Percentiles rank a stretch among this genome's conserved stretches.
phyloP scores from a whole-genome alignment of 1,140 invertebrate genomes.

The Diachasma alloeum region DNA sequence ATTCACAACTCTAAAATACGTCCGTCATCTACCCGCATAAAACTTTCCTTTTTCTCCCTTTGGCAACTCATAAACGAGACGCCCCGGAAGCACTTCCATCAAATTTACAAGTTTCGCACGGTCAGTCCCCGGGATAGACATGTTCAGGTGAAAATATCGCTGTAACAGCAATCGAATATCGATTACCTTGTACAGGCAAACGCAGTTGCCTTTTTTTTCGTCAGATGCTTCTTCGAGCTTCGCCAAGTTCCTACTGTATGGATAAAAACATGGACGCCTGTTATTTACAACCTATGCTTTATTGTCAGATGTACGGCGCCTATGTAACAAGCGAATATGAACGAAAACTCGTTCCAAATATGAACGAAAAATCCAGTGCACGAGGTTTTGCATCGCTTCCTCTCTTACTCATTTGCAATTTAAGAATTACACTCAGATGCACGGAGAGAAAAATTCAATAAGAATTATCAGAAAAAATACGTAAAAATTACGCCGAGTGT shows the following conservation, averaged over 20 bases:
- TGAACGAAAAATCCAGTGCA: background rate
- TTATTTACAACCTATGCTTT: background rate
- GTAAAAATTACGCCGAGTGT: too few relatives aligned
- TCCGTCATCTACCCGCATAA: background rate
- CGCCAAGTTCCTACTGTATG: background rate
- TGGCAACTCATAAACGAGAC: background rate
- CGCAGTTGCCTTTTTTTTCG: background rate
- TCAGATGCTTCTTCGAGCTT: background rate
- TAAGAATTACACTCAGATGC: background rate
- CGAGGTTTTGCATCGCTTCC: background rate
- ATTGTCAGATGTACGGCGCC: background rate
- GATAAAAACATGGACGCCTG: background rate
- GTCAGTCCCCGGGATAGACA: background rate
- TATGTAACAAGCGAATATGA: background rate
- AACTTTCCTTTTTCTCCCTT: background rate
- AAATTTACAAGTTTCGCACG: background rate
- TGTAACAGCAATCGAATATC: background rate
- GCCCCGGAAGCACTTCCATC: background rate
- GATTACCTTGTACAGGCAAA: background rate
- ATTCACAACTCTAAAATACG: background rate
- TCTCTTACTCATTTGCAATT: background rate
- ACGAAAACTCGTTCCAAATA: background rate
- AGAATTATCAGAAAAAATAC: too few relatives aligned
- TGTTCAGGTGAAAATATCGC: background rate
- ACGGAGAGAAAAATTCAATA: too few relatives aligned